A percentile compares a stretch with the other conserved stretches of the same genome.
Conservation (phyloP, 2,113 vertebrate species). For the Chamaea fasciata region DNA sequence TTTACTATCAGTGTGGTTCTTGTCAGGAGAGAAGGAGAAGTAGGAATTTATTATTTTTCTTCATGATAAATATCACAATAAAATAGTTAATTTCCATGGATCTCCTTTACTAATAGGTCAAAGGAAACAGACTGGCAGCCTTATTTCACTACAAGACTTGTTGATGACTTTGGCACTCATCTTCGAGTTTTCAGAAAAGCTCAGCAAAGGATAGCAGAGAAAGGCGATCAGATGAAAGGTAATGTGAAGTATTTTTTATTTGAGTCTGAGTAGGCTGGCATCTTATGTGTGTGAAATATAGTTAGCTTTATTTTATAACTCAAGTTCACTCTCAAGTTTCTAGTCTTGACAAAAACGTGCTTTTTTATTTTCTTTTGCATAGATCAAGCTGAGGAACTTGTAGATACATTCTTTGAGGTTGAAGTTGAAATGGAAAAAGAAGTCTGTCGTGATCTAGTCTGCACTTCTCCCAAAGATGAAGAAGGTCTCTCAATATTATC, state of each 20-base stretch:
- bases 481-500: conserved; percentile 80
- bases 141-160: conserved; percentile 96
- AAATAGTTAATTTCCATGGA: not conserved
- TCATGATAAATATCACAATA: not conserved
- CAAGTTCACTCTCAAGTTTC: not conserved
- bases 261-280: not conserved
- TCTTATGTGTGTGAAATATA: not conserved
- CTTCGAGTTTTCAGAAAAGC: conserved; percentile 97
- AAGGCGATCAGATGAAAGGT: conserved; percentile 91
- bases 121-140: conserved; percentile 99
- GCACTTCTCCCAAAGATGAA: conserved; percentile 94
- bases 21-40: not conserved
- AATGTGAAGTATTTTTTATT: not conserved
- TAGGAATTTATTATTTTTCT: not conserved
- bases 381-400: conserved; percentile 89
- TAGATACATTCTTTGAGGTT: conserved; percentile 96
- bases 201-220: conserved; percentile 89
- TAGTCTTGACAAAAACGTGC: not conserved
- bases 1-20: not conserved
- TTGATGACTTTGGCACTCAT: conserved; percentile 98
- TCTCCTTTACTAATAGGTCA: conserved; percentile 74
- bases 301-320: not conserved
- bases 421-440: conserved; percentile 98
- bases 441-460: conserved; percentile 95
- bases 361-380: not conserved